Evolutionary conservation across 64 coral and sea anemone species (phyloP).

Genomic region (Montipora cactus): DNA sequence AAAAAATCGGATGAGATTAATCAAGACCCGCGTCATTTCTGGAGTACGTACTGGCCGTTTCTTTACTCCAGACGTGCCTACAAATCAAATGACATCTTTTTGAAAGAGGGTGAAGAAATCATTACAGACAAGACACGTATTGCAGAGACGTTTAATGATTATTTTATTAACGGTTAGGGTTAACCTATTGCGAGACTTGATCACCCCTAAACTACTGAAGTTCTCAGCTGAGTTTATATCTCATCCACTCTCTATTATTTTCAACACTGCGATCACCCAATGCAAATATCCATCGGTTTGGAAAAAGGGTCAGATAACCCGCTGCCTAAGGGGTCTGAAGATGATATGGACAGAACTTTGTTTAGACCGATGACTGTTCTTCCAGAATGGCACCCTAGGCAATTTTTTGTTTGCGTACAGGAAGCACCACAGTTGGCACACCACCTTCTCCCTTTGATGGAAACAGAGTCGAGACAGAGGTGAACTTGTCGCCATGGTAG

Average conservation of each 20-base stretch:
- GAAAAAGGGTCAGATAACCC: constrained; percentile 5
- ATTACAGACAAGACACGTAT: too few relatives aligned
- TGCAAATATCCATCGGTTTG: background rate
- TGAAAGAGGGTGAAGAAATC: too few relatives aligned
- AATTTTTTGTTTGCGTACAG: constrained; percentile 1
- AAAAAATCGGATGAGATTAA: too few relatives aligned
- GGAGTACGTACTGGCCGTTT: too few relatives aligned
- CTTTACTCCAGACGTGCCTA: too few relatives aligned
- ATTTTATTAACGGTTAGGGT: too few relatives aligned
- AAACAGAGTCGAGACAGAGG: background rate
- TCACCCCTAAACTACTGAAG: background rate
- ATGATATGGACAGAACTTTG: background rate
- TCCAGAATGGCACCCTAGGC: constrained; percentile 1
- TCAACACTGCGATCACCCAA: background rate
- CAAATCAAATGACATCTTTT: too few relatives aligned
- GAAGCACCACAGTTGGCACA: background rate
- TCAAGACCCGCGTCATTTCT: too few relatives aligned
- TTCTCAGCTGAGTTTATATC: background rate
- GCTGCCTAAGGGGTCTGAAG: constrained; percentile 1
- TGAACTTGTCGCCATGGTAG: constrained; percentile 20
- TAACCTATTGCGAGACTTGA: constrained; percentile 7
- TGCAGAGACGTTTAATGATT: too few relatives aligned
- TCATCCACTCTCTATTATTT: background rate
- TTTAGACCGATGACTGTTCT: constrained; percentile 20
- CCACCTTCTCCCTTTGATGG: constrained; percentile 13